Evolutionary conservation across 2,888 invertebrate species (phyloP), one percentile per base, ranked within the genome.

Genomic region (Drosophila kanekoi): DNA sequence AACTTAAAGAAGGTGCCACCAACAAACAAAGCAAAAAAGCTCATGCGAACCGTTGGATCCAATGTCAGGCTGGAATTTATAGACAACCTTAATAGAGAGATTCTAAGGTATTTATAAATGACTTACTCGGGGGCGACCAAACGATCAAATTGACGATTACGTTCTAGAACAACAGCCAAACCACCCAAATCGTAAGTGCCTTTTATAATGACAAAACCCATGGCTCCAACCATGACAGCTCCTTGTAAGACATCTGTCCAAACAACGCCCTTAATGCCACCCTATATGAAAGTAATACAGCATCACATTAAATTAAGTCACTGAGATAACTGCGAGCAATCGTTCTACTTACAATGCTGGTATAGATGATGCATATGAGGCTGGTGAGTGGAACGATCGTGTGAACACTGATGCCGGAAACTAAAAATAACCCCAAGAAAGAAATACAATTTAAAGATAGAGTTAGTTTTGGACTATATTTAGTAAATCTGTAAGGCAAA

Each of bases 211-310:
- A 96, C 95, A 59, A 96, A 90, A 1, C 95, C 91, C 94, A 96
- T 95, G 0, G 96, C 94, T 0, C 95, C 95, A 58, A 96, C 93
- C 96, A 96, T 96, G 4, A 95, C 94, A 13, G 95, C 93, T 45
- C 95, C 95, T 92, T 96, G 96, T 51, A 96, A 94, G 4, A 96
- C 96, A 87, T 96, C 96, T 0, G 96, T 96, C 96, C 96, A 96
- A 35, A 96, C 96, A 0, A 96, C 96, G 11, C 96, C 96, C 92
- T 95, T 95, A 48, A 96, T 93, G 68, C 96, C 96, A 79, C 96
- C 96, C 96, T 96, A 70, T 9, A 28, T 28, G 2, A 28, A 28
- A 28, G 28, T 28, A 28, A 8, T 28, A 28, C 8, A 28, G 28
- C 28, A 28, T 28, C 28, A 2, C 2, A 8, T 28, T 28, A 2